A percentile compares a stretch with the other conserved stretches of the same genome.
Evolutionary conservation across 2,797 vertebrate genomes (phyloP).

Genomic region (Mus caroli): DNA sequence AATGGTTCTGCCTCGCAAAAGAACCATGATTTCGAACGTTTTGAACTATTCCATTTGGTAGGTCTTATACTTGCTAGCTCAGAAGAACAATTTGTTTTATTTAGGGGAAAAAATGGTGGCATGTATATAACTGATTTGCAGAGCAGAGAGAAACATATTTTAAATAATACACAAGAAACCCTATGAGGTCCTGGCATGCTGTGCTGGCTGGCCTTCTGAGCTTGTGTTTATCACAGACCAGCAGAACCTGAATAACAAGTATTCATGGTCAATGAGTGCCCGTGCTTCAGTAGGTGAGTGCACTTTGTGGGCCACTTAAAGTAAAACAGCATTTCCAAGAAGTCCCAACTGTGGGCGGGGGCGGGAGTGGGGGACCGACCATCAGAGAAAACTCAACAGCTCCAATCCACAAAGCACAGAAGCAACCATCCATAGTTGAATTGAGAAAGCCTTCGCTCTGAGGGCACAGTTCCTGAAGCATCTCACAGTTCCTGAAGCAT

Average conservation of each 20-base stretch:
- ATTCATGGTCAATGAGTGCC: background rate
- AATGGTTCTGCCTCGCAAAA: background rate
- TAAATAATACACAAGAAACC: background rate
- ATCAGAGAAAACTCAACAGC: background rate
- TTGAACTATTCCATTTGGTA: background rate
- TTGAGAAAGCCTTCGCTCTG: constrained; percentile 15
- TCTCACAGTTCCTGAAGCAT: background rate
- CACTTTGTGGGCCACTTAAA: background rate
- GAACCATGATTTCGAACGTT: background rate
- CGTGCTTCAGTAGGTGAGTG: background rate
- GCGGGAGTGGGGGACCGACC: too few species aligned
- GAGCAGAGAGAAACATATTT: background rate
- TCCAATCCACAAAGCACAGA: background rate
- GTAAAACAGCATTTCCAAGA: background rate
- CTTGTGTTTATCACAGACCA: background rate
- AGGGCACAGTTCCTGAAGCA: constrained; percentile 23
- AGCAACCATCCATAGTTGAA: background rate
- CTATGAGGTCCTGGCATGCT: background rate
- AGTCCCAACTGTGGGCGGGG: background rate
- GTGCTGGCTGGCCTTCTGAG: background rate
- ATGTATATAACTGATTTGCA: background rate
- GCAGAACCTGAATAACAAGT: constrained; percentile 57
- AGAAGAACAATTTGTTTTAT: background rate
- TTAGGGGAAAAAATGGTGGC: background rate
- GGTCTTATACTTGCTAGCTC: background rate